Percentiles rank a stretch among this genome's conserved stretches.
phyloP scores from a whole-genome alignment of 2,888 invertebrate species.

The Mycogona germanica region DNA sequence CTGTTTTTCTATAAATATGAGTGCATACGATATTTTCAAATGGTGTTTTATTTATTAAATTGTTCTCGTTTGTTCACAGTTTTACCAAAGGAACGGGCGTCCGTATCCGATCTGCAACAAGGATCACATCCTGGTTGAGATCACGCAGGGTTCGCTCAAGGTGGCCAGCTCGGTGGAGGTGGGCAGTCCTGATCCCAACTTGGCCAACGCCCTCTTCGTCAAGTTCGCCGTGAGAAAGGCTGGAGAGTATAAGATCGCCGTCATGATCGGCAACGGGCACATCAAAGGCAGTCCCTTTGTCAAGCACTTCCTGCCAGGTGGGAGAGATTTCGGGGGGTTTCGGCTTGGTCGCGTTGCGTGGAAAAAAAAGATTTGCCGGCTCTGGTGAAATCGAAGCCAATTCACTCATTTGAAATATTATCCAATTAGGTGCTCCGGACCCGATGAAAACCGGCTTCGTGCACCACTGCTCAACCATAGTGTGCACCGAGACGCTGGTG shows the following conservation, averaged over 20 bases:
- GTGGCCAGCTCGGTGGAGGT: conserved; percentile 74
- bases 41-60: too few species aligned
- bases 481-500: conserved; percentile 62
- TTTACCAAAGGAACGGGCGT: conserved; percentile 84
- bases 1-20: neutral
- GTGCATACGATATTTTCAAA: neutral
- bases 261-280: conserved; percentile 66
- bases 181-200: conserved; percentile 70
- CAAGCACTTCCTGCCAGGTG: conserved; percentile 62
- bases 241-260: conserved; percentile 73
- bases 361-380: neutral
- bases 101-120: conserved; percentile 91
- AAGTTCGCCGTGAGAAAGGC: conserved; percentile 87
- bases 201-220: conserved; percentile 73
- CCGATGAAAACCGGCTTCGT: conserved; percentile 71
- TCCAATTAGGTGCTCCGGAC: conserved; percentile 54
- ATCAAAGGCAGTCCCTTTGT: conserved; percentile 78
- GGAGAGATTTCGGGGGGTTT: too few species aligned
- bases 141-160: conserved; percentile 69
- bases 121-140: conserved; percentile 76
- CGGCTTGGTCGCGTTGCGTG: neutral
- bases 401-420: conserved; percentile 17
- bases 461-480: conserved; percentile 68
- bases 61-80: conserved; percentile 39
- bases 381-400: too few species aligned